Conservation (phyloP, 2,113 vertebrate genomes). For the Cnemophilus loriae region DNA sequence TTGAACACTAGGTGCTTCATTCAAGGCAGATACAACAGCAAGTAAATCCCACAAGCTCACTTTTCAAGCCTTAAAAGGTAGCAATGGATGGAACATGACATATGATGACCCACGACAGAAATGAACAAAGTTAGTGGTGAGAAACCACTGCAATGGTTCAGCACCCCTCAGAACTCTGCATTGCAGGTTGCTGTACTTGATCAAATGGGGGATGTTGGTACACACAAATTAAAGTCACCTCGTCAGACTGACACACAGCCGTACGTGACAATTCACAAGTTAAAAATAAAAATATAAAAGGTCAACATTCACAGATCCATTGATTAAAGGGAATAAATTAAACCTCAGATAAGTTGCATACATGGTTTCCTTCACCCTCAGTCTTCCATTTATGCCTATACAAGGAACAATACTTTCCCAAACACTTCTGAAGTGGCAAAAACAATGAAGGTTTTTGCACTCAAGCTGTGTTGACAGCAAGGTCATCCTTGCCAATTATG, state of each 20-base stretch:
- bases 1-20: constrained; percentile 26
- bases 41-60: constrained; percentile 27
- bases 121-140: neutral
- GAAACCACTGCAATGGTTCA: neutral
- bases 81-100: neutral
- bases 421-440: constrained; percentile 61
- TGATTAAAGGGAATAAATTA: constrained; percentile 75
- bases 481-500: constrained; percentile 35
- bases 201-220: neutral
- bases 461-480: constrained; percentile 39
- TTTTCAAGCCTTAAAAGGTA: constrained; percentile 10
- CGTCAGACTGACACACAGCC: neutral
- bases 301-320: constrained; percentile 62
- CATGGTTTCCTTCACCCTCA: constrained; percentile 42
- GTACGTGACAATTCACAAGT: constrained; percentile 36
- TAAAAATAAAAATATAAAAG: constrained; percentile 56
- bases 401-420: constrained; percentile 61
- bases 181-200: neutral
- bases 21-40: constrained; percentile 42
- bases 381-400: constrained; percentile 58
- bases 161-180: neutral
- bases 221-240: neutral
- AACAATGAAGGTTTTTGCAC: constrained; percentile 55
- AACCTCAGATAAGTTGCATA: constrained; percentile 51
- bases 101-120: neutral